Conservation (phyloP, 2,113 vertebrate species). For the Glaucomys volans region DNA sequence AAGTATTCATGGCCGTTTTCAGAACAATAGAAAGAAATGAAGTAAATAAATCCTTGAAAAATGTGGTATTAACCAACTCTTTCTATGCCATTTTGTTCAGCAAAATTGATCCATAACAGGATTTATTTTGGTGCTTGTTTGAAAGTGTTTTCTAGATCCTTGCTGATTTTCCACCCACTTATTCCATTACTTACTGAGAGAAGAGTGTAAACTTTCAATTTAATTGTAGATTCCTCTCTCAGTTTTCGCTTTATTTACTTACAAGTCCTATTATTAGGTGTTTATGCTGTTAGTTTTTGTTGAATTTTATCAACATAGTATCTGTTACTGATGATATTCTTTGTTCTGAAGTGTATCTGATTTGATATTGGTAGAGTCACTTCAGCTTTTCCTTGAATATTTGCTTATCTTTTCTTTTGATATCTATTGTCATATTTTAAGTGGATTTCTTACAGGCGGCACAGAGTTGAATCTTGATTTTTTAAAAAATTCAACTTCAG, state of each 20-base stretch:
- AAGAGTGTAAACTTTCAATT: background rate
- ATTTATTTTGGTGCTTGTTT: background rate
- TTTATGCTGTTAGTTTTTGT: background rate
- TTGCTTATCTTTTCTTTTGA: background rate
- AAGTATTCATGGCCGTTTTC: background rate
- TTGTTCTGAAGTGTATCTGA: too few relatives aligned
- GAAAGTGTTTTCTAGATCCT: background rate
- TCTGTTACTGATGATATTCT: background rate
- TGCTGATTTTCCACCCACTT: too few relatives aligned
- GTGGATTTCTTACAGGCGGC: background rate
- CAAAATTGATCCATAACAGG: background rate
- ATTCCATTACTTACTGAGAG: too few relatives aligned
- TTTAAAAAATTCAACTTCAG: background rate
- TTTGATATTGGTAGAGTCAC: too few relatives aligned
- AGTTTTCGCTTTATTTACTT: conserved; percentile 9
- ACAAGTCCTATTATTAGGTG: too few relatives aligned
- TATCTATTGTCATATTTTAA: background rate
- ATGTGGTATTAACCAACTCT: background rate
- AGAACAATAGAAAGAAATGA: background rate
- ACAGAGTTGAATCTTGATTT: too few relatives aligned
- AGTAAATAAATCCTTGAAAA: background rate
- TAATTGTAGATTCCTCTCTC: background rate
- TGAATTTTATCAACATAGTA: background rate
- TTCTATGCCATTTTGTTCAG: background rate
- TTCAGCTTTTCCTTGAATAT: background rate